Base-by-base conservation (phyloP, 2,113 vertebrate genomes). In the Antennarius striatus region DNA sequence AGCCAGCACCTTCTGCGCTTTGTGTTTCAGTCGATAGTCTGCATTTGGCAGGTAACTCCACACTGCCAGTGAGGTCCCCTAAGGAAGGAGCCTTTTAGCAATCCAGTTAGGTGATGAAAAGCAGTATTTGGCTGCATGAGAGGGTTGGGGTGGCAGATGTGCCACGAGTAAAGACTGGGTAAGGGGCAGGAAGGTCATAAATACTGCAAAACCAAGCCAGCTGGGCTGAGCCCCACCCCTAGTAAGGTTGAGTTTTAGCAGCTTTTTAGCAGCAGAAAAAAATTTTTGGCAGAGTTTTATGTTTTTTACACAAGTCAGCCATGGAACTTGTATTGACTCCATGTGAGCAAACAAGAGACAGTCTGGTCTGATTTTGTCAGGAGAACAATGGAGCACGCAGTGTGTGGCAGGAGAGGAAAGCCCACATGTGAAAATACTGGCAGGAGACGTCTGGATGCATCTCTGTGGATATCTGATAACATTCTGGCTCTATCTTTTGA, bases 401-500 rank as follows among this genome's bases (percentile, higher is more conserved):
- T 36, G 7, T 36, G 12, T 13, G 60, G 56, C 51, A 46, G 51
- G 58, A 56, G 57, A 80, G 1, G 7, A 54, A 63, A 43, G 13
- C 65, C 56, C 55, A 28, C 46, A 68, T 63, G 56, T 70, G 53
- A 51, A 68, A 66, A 55, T 43, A 14, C 45, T 51, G 39, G 55
- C 51, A 56, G 53, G 60, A 56, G 60, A 68, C 39, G 62, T 42
- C 69, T 29, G 16, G 47, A 32, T 64, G 54, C 12, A 29, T 73
- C 72, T 80, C 49, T 43, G 48, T 52, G 14, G 2, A 62, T 62
- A 63, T 76, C 66, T 76, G 83, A 87, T 86, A 88, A 73, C 75
- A 78, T 57, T 79, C 72, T 63, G 48, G 4, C 66, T 60, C 54
- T 48, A n/a, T 71, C 61, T n/a, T 78, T 78, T 79, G 49, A 73